Evolutionary conservation across 2,113 vertebrate genomes (phyloP).

Genomic region (Tretioscincus oriximinensis): DNA sequence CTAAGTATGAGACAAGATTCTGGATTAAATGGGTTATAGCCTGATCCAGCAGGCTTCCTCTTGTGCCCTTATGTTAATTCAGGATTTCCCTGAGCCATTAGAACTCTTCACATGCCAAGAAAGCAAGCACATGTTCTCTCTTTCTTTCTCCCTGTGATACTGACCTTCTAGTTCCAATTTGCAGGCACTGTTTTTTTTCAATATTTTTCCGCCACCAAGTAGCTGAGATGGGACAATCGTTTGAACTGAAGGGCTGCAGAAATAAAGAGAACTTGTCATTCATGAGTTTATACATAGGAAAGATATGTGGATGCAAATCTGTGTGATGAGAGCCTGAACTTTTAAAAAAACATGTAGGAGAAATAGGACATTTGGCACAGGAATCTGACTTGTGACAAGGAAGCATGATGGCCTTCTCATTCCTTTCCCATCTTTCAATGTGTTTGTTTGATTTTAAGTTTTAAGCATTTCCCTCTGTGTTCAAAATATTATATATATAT

Average conservation of each 20-base stretch:
- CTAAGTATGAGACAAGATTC: too few species aligned
- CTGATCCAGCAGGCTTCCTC: too few species aligned
- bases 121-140: too few species aligned
- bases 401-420: background rate
- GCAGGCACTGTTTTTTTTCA: background rate
- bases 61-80: background rate
- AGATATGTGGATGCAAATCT: background rate
- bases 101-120: too few species aligned
- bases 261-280: background rate
- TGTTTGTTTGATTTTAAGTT: accelerated
- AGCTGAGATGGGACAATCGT: background rate
- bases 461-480: conserved; percentile 40
- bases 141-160: background rate
- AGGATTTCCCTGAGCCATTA: background rate
- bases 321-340: background rate
- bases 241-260: background rate
- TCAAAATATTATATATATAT: conserved; percentile 10
- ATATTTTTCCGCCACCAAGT: background rate
- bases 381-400: background rate
- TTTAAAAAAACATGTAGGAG: too few species aligned
- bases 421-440: background rate
- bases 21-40: too few species aligned
- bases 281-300: background rate
- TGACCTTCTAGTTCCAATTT: background rate
- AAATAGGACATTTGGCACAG: background rate